Percentiles rank a stretch among this genome's conserved stretches.
phyloP scores from a whole-genome alignment of 1,140 invertebrate genomes.

The Apocrypta bakeri region DNA sequence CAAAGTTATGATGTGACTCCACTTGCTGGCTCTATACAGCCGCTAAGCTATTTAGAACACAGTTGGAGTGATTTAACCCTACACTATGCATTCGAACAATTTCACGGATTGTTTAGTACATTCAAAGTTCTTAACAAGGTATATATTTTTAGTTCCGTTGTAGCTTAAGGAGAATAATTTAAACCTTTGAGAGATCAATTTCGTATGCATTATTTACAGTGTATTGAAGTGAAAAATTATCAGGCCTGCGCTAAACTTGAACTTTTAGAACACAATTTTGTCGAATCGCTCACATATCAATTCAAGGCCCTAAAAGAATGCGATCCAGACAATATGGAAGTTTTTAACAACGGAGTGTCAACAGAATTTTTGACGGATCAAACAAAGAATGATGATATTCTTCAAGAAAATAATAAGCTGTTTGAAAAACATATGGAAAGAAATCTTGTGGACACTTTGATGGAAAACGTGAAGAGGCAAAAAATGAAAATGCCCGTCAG shows the following conservation, averaged over 20 bases:
- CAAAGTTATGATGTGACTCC: slow-evolving; percentile 67
- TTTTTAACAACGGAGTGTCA: slow-evolving; percentile 34
- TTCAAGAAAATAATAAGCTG: slow-evolving; percentile 56
- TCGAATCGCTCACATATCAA: slow-evolving; percentile 69
- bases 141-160: slow-evolving; percentile 40
- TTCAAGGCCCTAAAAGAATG: slow-evolving; percentile 67
- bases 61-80: slow-evolving; percentile 66
- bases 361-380: neutral
- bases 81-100: slow-evolving; percentile 76
- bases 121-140: slow-evolving; percentile 73
- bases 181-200: too few species aligned
- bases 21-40: slow-evolving; percentile 61
- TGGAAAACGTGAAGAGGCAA: slow-evolving; percentile 64
- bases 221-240: slow-evolving; percentile 70
- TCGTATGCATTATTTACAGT: slow-evolving; percentile 52
- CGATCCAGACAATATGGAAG: slow-evolving; percentile 50
- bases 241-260: slow-evolving; percentile 73
- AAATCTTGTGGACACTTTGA: slow-evolving; percentile 68
- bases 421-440: slow-evolving; percentile 70
- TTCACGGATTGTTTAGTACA: slow-evolving; percentile 74
- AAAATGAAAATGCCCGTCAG: slow-evolving; percentile 71
- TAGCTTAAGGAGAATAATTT: too few species aligned
- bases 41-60: slow-evolving; percentile 66
- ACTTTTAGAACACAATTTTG: slow-evolving; percentile 69
- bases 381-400: slow-evolving; percentile 22